Conservation (phyloP, 2,888 invertebrate genomes). For the Dynastes grantii region DNA sequence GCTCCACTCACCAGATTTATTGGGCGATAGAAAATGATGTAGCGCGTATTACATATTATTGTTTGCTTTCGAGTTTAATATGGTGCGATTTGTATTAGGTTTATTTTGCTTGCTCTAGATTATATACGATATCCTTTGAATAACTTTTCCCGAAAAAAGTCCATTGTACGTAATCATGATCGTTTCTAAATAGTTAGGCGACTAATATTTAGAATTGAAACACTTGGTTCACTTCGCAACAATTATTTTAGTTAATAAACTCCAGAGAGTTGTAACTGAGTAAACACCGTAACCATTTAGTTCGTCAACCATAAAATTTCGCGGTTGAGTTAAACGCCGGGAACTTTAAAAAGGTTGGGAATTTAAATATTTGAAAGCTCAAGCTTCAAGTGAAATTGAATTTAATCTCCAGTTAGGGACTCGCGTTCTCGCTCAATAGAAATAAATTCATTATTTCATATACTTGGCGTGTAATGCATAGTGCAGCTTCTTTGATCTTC, state of each 20-base stretch:
- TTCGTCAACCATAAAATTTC: slow-evolving; percentile 7
- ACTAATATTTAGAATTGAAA: too few relatives aligned
- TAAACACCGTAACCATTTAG: background rate
- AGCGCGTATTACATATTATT: background rate
- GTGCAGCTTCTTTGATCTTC: slow-evolving; percentile 11
- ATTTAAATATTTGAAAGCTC: slow-evolving; percentile 27
- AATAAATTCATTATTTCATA: slow-evolving; percentile 35
- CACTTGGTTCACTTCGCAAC: too few relatives aligned
- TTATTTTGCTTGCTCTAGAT: too few relatives aligned
- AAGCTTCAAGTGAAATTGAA: slow-evolving; percentile 23
- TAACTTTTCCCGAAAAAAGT: too few relatives aligned
- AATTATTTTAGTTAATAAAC: slow-evolving; percentile 7
- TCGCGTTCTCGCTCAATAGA: slow-evolving; percentile 1
- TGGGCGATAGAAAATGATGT: background rate
- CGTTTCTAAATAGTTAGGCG: too few relatives aligned
- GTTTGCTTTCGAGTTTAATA: too few relatives aligned
- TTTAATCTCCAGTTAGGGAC: slow-evolving; percentile 18
- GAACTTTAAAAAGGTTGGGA: slow-evolving; percentile 26
- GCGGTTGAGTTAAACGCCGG: background rate
- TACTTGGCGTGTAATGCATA: background rate
- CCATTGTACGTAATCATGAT: too few relatives aligned
- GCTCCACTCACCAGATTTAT: background rate
- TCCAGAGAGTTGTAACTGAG: background rate
- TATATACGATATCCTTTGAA: too few relatives aligned
- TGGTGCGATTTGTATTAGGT: too few relatives aligned